A percentile compares a stretch with the other conserved stretches of the same genome.
Evolutionary conservation across 2,797 vertebrate species (phyloP).

Genomic region (Melanotaenia pygmaea): DNA sequence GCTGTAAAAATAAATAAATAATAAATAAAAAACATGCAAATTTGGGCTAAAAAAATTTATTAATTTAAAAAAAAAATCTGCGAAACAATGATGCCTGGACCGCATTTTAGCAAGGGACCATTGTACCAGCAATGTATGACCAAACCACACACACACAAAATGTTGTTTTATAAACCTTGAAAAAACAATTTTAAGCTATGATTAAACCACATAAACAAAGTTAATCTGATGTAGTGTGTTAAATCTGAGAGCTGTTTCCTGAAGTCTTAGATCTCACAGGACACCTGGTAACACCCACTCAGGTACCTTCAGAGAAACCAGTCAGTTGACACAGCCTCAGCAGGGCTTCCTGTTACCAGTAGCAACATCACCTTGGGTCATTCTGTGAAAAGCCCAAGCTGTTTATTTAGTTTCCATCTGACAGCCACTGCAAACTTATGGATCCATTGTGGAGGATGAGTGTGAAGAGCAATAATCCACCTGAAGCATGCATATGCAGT

Average conservation of each 20-base stretch:
- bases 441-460: conserved; percentile 24
- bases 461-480: conserved; percentile 21
- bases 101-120: too few relatives aligned
- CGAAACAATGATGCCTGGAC: too few relatives aligned
- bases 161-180: not conserved
- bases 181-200: too few relatives aligned
- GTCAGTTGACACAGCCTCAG: conserved; percentile 23
- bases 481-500: not conserved
- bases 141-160: not conserved
- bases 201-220: conserved; percentile 13
- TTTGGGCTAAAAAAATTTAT: too few relatives aligned
- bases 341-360: conserved; percentile 36
- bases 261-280: conserved; percentile 13
- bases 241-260: conserved; percentile 9
- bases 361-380: conserved; percentile 52
- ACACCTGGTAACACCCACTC: conserved; percentile 50
- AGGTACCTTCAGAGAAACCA: conserved; percentile 28
- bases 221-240: conserved; percentile 5
- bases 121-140: not conserved
- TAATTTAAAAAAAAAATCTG: too few relatives aligned
- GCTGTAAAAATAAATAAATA: too few relatives aligned
- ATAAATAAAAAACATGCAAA: too few relatives aligned
- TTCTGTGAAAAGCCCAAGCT: conserved; percentile 29
- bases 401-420: conserved; percentile 27
- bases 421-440: conserved; percentile 25